Base-by-base conservation (phyloP, 2,888 invertebrate genomes). In the Odiellus spinosus region DNA sequence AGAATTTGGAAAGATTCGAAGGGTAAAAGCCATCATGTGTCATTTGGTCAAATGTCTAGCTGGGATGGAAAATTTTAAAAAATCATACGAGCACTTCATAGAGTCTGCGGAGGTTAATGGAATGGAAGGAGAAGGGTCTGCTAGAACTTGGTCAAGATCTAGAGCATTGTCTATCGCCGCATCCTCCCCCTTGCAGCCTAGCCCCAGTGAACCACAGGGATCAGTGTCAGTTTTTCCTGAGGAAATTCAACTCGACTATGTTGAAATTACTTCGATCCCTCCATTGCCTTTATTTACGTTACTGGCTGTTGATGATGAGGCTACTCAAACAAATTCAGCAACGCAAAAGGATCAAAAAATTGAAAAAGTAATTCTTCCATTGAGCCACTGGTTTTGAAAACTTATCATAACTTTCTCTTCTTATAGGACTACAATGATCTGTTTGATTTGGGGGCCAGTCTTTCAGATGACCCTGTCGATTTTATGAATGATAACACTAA, bases 1-100 rank as follows among this genome's bases (percentile, higher is more conserved):
- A 21, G 96, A 96, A 69, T 95, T 93, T 45, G 98, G 98, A 3
- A 95, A 93, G 70, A 93, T 91, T 56, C 75, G 88, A 60, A 86
- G 96, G 79, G 98, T 98, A 0, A 95, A 96, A 64, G 96, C 96
- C 1, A 98, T 99, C 54, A 73, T 99, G 39, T 83, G 90, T 1
- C 96, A 99, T 73, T 74, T 99, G 46, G 90, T 96, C 26, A 79
- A 88, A 67, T 87, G 71, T 56, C 60, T 72, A 15, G 50, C 52
- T 47, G 58, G 58, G n/a, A 52, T 55, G 14, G 57, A 56, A 45
- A 49, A 51, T 21, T 44, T 53, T 3, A 54, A 51, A 46, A 50
- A 49, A 48, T 21, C 1, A 8, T 35, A 36, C 26, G 19, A 20
- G 21, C 18, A 38, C 38, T 14, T 41, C 19, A 41, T 19, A 41